These are phyloP conservation scores for Argyrosomus japonicus DNA, from an alignment of 2,113 vertebrate species.

Conservation along the genomic window DNA sequence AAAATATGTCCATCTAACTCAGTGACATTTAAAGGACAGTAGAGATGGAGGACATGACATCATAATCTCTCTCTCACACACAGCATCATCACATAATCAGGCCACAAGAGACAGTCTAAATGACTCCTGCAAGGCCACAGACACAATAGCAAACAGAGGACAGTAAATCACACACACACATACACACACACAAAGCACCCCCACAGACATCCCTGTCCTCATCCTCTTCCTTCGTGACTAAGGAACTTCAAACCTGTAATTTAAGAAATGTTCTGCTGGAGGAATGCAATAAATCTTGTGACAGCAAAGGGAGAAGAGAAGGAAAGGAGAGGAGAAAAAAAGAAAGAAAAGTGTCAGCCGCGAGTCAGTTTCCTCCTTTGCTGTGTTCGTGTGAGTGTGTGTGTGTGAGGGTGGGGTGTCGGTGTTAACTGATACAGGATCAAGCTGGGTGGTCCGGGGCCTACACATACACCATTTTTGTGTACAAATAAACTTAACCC, in stretches of 20 bases:
- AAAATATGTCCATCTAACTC: conserved; percentile 4
- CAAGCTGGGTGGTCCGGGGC: conserved; percentile 85
- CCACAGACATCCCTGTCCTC: conserved; percentile 69
- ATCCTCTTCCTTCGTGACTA: conserved; percentile 78
- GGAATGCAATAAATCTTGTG: conserved; percentile 85
- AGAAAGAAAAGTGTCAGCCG: conserved; percentile 64
- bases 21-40: conserved; percentile 18
- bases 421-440: conserved; percentile 81
- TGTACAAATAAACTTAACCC: conserved; percentile 88
- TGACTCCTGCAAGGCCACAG: conserved; percentile 67
- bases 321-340: conserved; percentile 48
- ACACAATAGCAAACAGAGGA: conserved; percentile 73
- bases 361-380: conserved; percentile 67
- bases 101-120: conserved; percentile 59
- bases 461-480: conserved; percentile 82
- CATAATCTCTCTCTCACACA: conserved; percentile 29
- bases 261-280: conserved; percentile 79
- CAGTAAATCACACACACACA: conserved; percentile 46
- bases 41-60: conserved; percentile 16
- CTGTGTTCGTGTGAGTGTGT: conserved; percentile 60
- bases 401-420: conserved; percentile 67
- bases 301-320: conserved; percentile 69
- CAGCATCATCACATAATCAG: conserved; percentile 46
- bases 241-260: conserved; percentile 85
- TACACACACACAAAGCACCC: conserved; percentile 30